phyloP scores from a whole-genome alignment of 2,797 vertebrate species.

The Tangara arthus region DNA sequence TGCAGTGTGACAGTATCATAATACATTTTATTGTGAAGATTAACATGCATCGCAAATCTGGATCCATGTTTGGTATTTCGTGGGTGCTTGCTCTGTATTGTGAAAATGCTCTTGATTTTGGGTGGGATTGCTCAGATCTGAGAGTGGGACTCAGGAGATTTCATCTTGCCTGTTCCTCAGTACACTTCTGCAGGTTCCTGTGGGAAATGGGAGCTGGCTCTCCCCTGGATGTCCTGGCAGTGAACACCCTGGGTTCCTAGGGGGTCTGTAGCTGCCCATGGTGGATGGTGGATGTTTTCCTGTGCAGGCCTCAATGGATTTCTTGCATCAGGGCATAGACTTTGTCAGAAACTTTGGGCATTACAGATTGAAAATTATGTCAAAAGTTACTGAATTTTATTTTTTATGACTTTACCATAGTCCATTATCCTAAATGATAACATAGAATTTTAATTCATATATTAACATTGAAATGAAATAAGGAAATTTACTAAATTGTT shows the following conservation, averaged over 20 bases:
- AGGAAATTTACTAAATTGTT: not conserved
- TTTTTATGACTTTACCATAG: not conserved
- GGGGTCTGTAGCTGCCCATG: not conserved
- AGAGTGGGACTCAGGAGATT: not conserved
- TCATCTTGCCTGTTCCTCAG: not conserved
- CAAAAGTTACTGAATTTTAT: not conserved
- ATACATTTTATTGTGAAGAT: not conserved
- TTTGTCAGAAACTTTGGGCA: not conserved
- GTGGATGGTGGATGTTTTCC: not conserved
- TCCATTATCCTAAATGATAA: not conserved
- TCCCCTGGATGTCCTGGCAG: not conserved
- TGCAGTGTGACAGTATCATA: not conserved
- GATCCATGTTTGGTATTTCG: not conserved
- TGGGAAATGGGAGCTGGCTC: not conserved
- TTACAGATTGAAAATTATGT: not conserved
- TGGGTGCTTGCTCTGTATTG: not conserved
- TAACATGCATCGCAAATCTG: not conserved
- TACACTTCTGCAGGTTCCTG: not conserved
- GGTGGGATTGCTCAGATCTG: not conserved
- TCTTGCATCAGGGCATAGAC: not conserved
- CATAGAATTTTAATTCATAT: not conserved
- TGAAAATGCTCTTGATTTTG: not conserved
- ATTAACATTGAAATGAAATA: not conserved
- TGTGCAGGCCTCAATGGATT: not conserved
- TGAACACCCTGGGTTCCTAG: fast-evolving